These are phyloP conservation scores for Drosophila trapezifrons DNA, from an alignment of 1,140 invertebrate species.

Conservation along the genomic window DNA sequence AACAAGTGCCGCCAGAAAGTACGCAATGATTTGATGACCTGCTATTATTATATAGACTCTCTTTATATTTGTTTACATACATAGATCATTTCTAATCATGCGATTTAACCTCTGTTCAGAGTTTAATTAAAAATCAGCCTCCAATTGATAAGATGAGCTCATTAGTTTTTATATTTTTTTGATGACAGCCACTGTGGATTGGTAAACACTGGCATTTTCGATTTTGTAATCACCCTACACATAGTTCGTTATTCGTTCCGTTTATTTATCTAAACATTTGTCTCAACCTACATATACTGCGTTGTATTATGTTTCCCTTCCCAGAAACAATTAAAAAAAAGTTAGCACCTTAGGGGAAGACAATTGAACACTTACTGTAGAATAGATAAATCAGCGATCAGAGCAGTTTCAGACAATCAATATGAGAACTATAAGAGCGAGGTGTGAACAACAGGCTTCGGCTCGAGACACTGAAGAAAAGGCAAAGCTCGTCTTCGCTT, in stretches of 20 bases:
- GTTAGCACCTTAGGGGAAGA: slow-evolving; percentile 9
- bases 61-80: background rate
- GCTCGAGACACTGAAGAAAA: slow-evolving; percentile 68
- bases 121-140: slow-evolving; percentile 4
- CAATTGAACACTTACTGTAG: slow-evolving; percentile 51
- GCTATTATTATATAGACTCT: background rate
- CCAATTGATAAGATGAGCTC: slow-evolving; percentile 17
- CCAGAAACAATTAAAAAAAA: slow-evolving; percentile 19
- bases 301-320: background rate
- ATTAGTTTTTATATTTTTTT: background rate
- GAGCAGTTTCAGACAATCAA: slow-evolving; percentile 24
- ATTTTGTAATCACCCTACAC: slow-evolving; percentile 17
- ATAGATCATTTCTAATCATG: slow-evolving; percentile 5
- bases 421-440: slow-evolving; percentile 7
- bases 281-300: background rate
- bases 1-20: background rate
- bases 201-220: slow-evolving; percentile 9
- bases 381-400: slow-evolving; percentile 38
- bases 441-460: slow-evolving; percentile 38
- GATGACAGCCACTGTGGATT: background rate
- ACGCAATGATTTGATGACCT: slow-evolving; percentile 1
- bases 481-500: slow-evolving; percentile 50
- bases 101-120: slow-evolving; percentile 7
- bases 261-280: background rate
- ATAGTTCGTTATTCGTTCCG: background rate